Evolutionary conservation across 2,113 vertebrate genomes (phyloP).

Genomic region (Equus quagga): DNA sequence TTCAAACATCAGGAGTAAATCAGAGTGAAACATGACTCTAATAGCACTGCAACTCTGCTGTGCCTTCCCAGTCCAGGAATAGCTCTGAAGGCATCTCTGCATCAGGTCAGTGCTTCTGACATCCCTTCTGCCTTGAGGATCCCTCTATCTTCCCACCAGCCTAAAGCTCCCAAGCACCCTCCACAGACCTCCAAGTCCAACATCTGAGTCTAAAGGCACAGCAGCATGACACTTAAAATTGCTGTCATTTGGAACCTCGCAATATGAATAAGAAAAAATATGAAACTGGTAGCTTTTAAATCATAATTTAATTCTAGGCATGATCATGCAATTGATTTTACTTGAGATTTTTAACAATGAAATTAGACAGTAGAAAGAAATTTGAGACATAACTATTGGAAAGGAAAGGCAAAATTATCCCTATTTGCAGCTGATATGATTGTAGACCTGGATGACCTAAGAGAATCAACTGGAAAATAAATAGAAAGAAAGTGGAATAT

Average conservation of each 20-base stretch:
- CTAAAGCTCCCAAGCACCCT: neutral
- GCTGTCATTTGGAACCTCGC: neutral
- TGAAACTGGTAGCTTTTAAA: neutral
- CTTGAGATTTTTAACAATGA: constrained; percentile 30
- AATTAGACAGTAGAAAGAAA: constrained; percentile 2
- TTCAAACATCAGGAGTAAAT: neutral
- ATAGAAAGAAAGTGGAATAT: neutral
- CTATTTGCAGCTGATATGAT: neutral
- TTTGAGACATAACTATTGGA: neutral
- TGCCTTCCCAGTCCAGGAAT: neutral
- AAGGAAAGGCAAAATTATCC: neutral
- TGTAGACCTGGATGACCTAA: neutral
- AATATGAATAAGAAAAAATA: neutral
- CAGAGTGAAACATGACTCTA: neutral
- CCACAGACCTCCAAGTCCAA: neutral
- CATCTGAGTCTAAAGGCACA: neutral
- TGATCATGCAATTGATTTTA: neutral
- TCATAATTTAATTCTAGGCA: constrained; percentile 23
- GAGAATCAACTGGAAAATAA: constrained; percentile 43
- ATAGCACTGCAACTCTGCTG: neutral
- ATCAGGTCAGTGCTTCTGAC: neutral
- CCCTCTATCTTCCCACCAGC: neutral
- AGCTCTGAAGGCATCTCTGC: neutral
- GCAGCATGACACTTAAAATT: neutral
- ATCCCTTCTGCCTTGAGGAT: neutral